phyloP scores from a whole-genome alignment of 1,140 invertebrate genomes.

The Papilio glaucus region DNA sequence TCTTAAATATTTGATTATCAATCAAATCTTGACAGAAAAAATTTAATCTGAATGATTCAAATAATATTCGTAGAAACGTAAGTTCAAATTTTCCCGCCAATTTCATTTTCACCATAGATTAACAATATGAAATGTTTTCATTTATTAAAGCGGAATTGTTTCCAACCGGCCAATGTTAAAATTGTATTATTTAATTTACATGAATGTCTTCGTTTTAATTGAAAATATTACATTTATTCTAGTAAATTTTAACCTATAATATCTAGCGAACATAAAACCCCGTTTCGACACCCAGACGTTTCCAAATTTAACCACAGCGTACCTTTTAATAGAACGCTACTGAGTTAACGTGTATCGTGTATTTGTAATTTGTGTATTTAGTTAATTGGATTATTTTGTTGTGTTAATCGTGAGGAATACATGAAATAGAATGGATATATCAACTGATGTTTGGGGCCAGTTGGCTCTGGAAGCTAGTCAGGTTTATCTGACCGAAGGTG shows the following conservation, averaged over 20 bases:
- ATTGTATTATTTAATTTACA: not conserved
- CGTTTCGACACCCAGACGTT: conserved; percentile 63
- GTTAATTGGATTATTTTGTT: conserved; percentile 47
- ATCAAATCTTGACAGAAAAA: too few relatives aligned
- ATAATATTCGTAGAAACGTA: too few relatives aligned
- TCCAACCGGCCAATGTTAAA: not conserved
- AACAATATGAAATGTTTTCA: not conserved
- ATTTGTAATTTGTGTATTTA: conserved; percentile 49
- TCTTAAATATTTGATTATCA: too few relatives aligned
- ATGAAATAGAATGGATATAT: conserved; percentile 83
- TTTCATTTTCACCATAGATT: not conserved
- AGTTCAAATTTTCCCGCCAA: conserved; percentile 30
- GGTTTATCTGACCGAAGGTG: conserved; percentile 91
- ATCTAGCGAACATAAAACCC: conserved; percentile 8
- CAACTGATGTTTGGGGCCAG: conserved; percentile 91
- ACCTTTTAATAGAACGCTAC: conserved; percentile 63
- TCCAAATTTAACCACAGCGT: conserved; percentile 80
- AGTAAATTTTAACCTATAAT: not conserved
- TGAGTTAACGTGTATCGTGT: conserved; percentile 61
- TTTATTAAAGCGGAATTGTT: not conserved
- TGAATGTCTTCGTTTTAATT: too few relatives aligned
- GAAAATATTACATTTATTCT: not conserved
- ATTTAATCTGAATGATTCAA: too few relatives aligned
- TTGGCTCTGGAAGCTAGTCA: conserved; percentile 92
- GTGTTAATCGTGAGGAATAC: conserved; percentile 51